A percentile compares a stretch with the other conserved stretches of the same genome.
phyloP scores from a whole-genome alignment of 2,888 invertebrate genomes.

The Drosophila nigricruria region DNA sequence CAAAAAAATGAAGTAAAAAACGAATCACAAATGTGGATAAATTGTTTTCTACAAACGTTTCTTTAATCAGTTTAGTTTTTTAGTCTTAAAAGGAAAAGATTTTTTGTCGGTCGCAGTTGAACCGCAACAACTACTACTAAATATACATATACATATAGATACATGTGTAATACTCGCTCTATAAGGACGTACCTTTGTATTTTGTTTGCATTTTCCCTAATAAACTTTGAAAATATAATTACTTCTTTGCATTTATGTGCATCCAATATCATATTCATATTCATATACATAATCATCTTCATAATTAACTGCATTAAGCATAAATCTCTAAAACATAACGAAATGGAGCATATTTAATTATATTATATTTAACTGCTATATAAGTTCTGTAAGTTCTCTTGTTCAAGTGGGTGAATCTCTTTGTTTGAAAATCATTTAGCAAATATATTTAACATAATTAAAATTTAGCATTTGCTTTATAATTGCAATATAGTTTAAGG shows the following conservation, averaged over 20 bases:
- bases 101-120: constrained; percentile 33
- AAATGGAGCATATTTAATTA: constrained; percentile 9
- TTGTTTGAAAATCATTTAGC: not conserved
- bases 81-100: constrained; percentile 56
- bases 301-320: constrained; percentile 18
- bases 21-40: constrained; percentile 16
- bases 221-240: constrained; percentile 67
- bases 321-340: constrained; percentile 50
- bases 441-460: constrained; percentile 36
- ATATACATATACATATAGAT: constrained; percentile 39
- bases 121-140: constrained; percentile 50
- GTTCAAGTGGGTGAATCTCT: not conserved
- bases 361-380: constrained; percentile 23
- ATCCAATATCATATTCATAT: constrained; percentile 3
- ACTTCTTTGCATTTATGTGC: constrained; percentile 24
- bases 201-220: constrained; percentile 59
- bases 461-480: not conserved
- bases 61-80: constrained; percentile 64
- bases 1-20: not conserved
- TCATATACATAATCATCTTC: not conserved
- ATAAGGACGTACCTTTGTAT: constrained; percentile 55
- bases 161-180: constrained; percentile 50
- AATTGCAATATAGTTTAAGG: constrained; percentile 8
- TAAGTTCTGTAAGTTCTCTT: constrained; percentile 7
- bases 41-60: constrained; percentile 62